phyloP scores from a whole-genome alignment of 2,113 vertebrate species.

The Dendrocopos noguchii region DNA sequence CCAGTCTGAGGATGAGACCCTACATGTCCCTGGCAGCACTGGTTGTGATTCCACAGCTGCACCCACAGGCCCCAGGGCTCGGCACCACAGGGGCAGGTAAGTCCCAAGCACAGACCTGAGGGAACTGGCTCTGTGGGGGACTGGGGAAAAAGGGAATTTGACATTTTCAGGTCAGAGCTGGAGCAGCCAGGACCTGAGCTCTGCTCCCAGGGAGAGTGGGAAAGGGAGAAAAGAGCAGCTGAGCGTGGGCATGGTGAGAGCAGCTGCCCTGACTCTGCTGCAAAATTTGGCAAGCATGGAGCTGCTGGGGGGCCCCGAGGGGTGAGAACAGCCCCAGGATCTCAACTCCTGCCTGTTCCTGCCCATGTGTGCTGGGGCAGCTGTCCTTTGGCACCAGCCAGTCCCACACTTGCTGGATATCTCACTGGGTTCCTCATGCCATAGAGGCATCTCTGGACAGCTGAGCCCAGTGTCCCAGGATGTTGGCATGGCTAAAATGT shows the following conservation, averaged over 20 bases:
- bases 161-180: neutral
- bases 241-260: neutral
- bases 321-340: neutral
- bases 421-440: neutral
- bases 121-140: neutral
- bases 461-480: accelerated
- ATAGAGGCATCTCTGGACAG: accelerated
- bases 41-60: neutral
- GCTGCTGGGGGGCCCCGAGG: neutral
- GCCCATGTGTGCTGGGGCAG: neutral
- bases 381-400: accelerated
- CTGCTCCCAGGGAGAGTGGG: neutral
- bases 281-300: neutral
- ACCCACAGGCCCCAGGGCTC: neutral
- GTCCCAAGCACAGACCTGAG: accelerated
- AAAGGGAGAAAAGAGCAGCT: neutral
- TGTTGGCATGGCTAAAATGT: accelerated
- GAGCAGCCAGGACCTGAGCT: neutral
- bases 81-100: neutral
- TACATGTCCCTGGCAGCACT: neutral
- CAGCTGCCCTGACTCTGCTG: neutral
- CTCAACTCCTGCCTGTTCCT: neutral
- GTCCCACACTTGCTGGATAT: accelerated
- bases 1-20: too few relatives aligned
- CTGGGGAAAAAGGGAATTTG: neutral